Evolutionary conservation across 2,797 vertebrate genomes (phyloP).

Genomic region (Halcyon chelicuti): DNA sequence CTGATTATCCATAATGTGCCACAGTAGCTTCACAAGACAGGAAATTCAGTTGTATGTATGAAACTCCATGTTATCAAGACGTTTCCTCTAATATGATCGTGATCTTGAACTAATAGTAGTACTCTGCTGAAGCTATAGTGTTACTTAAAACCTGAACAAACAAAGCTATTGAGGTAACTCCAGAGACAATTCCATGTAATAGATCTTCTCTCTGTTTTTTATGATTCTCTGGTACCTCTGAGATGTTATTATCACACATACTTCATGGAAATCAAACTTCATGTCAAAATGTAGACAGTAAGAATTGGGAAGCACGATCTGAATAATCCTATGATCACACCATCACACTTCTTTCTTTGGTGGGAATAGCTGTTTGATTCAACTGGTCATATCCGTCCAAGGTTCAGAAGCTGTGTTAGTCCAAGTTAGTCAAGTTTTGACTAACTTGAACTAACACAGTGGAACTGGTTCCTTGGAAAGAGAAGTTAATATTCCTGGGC

Average conservation of each 20-base stretch:
- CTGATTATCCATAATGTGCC: not conserved
- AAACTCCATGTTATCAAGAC: not conserved
- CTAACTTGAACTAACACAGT: not conserved
- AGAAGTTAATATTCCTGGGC: not conserved
- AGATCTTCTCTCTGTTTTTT: not conserved
- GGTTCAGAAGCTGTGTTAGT: not conserved
- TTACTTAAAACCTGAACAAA: not conserved
- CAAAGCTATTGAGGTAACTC: not conserved
- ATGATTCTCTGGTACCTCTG: not conserved
- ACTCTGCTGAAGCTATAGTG: not conserved
- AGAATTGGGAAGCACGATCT: not conserved
- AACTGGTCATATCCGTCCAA: not conserved
- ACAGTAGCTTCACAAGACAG: not conserved
- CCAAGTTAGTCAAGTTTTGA: accelerated
- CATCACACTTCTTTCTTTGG: not conserved
- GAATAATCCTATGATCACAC: not conserved
- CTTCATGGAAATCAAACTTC: not conserved
- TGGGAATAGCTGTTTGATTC: not conserved
- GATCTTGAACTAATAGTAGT: not conserved
- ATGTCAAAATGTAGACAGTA: not conserved
- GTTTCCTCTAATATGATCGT: not conserved
- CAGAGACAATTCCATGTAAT: not conserved
- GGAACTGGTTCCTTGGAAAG: not conserved
- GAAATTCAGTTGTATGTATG: not conserved
- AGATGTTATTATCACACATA: not conserved